Evolutionary conservation across 1,140 invertebrate species (phyloP).

Genomic region (Pemphigus obesinymphae): DNA sequence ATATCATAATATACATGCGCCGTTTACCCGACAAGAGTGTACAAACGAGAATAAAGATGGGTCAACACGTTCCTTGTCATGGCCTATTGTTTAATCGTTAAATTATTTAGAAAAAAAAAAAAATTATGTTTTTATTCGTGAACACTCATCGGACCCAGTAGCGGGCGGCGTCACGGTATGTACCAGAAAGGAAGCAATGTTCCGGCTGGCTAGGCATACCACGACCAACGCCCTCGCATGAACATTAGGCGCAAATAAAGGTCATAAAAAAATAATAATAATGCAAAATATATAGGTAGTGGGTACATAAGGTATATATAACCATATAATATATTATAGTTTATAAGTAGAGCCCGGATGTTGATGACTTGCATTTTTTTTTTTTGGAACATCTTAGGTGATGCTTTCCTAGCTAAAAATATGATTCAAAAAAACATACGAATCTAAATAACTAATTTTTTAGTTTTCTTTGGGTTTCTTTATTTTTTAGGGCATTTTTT

Average conservation of each 20-base stretch:
- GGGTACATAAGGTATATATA: too few relatives aligned
- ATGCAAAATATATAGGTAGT: too few relatives aligned
- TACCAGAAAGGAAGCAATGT: conserved; percentile 36
- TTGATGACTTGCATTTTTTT: too few relatives aligned
- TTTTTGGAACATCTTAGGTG: too few relatives aligned
- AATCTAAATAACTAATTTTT: too few relatives aligned
- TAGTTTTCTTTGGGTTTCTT: too few relatives aligned
- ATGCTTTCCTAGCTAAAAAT: too few relatives aligned
- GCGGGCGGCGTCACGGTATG: conserved; percentile 12
- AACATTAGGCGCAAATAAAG: conserved; percentile 26
- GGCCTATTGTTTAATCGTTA: neutral
- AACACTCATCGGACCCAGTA: neutral
- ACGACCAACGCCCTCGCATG: conserved; percentile 31
- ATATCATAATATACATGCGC: too few relatives aligned
- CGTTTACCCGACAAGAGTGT: neutral
- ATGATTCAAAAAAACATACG: too few relatives aligned
- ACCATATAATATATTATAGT: too few relatives aligned
- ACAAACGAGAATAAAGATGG: neutral
- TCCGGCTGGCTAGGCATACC: conserved; percentile 27
- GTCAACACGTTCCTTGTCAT: neutral
- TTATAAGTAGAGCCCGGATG: too few relatives aligned
- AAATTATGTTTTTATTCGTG: neutral
- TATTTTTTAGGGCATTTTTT: too few relatives aligned
- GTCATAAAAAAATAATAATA: conserved; percentile 26
- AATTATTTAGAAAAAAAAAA: neutral